phyloP scores from a whole-genome alignment of 1,140 invertebrate genomes.

The Ceratitis capitata region DNA sequence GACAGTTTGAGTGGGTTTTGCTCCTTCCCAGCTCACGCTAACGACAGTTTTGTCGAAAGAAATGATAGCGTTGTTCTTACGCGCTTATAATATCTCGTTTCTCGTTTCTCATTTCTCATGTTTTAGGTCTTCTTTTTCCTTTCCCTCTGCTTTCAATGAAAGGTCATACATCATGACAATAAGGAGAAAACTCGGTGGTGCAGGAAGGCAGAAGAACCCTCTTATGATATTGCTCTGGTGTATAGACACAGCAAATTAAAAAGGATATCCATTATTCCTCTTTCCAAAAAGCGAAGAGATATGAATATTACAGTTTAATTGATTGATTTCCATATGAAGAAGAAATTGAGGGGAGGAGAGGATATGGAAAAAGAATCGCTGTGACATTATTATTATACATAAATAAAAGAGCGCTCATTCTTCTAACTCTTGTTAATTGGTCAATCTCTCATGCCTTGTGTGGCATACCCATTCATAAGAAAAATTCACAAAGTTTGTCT shows the following conservation, averaged over 20 bases:
- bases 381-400: too few species aligned
- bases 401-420: too few species aligned
- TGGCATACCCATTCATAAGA: too few species aligned
- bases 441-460: too few species aligned
- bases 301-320: not conserved
- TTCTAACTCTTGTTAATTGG: too few species aligned
- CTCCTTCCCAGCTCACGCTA: not conserved
- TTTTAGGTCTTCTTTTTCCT: too few species aligned
- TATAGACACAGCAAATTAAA: conserved; percentile 10
- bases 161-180: conserved; percentile 14
- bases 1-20: not conserved
- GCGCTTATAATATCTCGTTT: conserved; percentile 5
- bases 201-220: not conserved
- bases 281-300: not conserved
- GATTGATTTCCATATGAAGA: not conserved
- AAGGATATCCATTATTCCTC: not conserved
- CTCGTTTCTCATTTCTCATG: too few species aligned
- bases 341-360: not conserved
- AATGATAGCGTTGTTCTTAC: not conserved
- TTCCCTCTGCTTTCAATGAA: not conserved
- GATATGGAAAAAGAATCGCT: too few species aligned
- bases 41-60: conserved; percentile 8
- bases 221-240: not conserved
- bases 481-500: too few species aligned
- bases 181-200: not conserved